Percentiles rank a stretch among this genome's conserved stretches.
phyloP scores from a whole-genome alignment of 2,113 vertebrate species.

The Sapajus apella region DNA sequence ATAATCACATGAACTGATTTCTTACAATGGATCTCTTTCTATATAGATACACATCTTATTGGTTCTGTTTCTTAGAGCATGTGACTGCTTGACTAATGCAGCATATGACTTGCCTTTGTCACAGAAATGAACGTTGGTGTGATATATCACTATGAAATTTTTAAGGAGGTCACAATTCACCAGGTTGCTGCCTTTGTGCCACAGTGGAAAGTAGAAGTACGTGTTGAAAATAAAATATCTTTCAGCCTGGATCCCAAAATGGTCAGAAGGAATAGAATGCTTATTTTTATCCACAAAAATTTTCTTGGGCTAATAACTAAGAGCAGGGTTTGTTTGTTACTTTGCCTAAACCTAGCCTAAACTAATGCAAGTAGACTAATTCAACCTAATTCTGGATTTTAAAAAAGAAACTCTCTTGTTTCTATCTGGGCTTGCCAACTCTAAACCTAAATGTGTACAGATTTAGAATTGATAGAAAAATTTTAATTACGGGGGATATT shows the following conservation, averaged over 20 bases:
- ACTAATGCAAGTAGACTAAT: background rate
- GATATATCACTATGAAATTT: background rate
- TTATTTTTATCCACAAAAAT: background rate
- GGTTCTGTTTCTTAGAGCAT: background rate
- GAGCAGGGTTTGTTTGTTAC: background rate
- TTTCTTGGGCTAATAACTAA: background rate
- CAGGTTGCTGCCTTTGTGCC: background rate
- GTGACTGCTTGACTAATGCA: background rate
- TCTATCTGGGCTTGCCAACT: background rate
- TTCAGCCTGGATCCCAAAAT: background rate
- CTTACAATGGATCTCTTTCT: background rate
- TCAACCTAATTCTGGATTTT: background rate
- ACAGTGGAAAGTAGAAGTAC: background rate
- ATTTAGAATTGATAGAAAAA: background rate
- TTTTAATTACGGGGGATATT: too few relatives aligned
- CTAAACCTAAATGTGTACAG: background rate
- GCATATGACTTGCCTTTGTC: background rate
- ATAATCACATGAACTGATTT: background rate
- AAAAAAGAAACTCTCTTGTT: background rate
- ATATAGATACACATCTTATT: background rate
- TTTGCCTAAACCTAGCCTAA: too few relatives aligned
- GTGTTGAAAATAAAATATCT: background rate
- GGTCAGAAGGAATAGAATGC: background rate
- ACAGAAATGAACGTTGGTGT: background rate
- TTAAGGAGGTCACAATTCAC: background rate